Percentiles rank a stretch among this genome's conserved stretches.
Conservation (phyloP, 2,888 invertebrate genomes). For the Bimastos eiseni region DNA sequence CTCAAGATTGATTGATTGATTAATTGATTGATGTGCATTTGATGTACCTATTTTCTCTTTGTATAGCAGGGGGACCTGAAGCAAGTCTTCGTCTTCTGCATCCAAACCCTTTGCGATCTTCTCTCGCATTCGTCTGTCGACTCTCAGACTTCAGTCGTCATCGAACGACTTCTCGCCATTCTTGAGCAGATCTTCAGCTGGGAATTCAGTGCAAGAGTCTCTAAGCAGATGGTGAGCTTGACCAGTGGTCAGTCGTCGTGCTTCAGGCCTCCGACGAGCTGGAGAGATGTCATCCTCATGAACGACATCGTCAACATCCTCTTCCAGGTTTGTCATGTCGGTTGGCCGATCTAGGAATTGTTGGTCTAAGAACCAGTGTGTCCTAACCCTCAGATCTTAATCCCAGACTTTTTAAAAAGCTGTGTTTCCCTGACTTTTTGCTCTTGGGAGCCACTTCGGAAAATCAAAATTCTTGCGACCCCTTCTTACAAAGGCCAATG, state of each 20-base stretch:
- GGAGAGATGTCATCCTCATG: conserved; percentile 78
- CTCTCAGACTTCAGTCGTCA: conserved; percentile 55
- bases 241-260: conserved; percentile 69
- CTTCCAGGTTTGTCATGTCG: conserved; percentile 63
- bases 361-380: no score
- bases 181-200: conserved; percentile 79
- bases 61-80: conserved; percentile 73
- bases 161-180: conserved; percentile 69
- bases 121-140: conserved; percentile 51
- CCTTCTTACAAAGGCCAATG: no score
- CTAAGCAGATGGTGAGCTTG: conserved; percentile 71
- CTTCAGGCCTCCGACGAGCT: conserved; percentile 70
- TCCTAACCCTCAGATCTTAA: no score
- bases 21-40: no score
- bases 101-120: conserved; percentile 70
- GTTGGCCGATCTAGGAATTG: not conserved
- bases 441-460: no score
- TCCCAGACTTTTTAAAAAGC: no score
- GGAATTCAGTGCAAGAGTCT: conserved; percentile 70
- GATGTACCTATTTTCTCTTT: not conserved
- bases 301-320: conserved; percentile 76
- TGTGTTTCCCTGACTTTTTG: no score
- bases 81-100: conserved; percentile 76
- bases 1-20: no score
- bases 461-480: no score